phyloP scores from a whole-genome alignment of 2,113 vertebrate species.

The Callocephalon fimbriatum region DNA sequence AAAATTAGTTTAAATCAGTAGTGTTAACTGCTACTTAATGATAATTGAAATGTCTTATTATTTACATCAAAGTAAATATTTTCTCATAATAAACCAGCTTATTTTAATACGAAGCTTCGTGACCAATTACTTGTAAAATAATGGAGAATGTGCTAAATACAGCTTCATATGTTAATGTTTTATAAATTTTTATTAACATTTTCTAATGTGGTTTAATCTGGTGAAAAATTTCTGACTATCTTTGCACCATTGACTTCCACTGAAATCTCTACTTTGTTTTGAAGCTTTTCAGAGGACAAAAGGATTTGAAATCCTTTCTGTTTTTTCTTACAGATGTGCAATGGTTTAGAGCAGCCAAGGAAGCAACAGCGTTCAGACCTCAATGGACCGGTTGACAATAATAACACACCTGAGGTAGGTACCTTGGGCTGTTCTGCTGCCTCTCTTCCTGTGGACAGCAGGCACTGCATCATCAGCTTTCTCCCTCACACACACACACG shows the following conservation, averaged over 20 bases:
- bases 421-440: not conserved
- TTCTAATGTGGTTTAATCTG: not conserved
- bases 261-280: not conserved
- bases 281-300: not conserved
- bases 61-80: not conserved
- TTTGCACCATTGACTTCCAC: not conserved
- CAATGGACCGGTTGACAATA: slow-evolving; percentile 93
- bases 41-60: not conserved
- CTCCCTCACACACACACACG: not conserved
- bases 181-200: not conserved
- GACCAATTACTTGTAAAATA: not conserved
- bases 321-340: slow-evolving; percentile 82
- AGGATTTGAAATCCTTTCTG: not conserved
- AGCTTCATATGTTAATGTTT: not conserved
- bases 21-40: not conserved
- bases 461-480: not conserved
- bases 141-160: not conserved
- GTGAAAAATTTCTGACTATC: not conserved
- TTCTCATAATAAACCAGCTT: not conserved
- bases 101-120: not conserved
- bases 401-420: slow-evolving; percentile 90
- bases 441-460: not conserved
- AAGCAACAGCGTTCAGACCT: slow-evolving; percentile 98
- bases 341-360: slow-evolving; percentile 88
- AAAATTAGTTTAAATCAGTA: not conserved